phyloP scores from a whole-genome alignment of 1,140 invertebrate genomes.

The Megalopta genalis region DNA sequence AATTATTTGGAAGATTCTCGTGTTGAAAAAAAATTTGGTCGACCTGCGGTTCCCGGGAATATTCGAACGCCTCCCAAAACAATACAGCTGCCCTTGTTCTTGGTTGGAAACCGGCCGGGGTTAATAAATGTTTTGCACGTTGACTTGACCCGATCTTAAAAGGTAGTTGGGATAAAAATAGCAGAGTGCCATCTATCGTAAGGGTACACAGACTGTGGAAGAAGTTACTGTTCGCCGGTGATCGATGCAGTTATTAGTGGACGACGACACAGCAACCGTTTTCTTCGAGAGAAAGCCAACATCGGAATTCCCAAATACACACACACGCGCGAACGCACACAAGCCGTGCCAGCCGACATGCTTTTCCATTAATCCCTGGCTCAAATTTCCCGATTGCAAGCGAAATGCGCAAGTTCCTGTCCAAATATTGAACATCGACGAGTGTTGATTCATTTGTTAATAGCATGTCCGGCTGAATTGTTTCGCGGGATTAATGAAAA shows the following conservation, averaged over 20 bases:
- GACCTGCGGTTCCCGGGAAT: not conserved
- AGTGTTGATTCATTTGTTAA: not conserved
- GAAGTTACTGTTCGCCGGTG: conserved; percentile 38
- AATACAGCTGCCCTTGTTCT: conserved; percentile 29
- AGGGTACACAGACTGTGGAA: conserved; percentile 46
- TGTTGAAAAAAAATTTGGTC: too few relatives aligned
- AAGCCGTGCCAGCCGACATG: not conserved
- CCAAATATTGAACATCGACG: not conserved
- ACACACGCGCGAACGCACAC: not conserved
- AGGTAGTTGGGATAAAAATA: conserved; percentile 55
- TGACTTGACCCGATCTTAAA: conserved; percentile 61
- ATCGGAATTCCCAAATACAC: conserved; percentile 25
- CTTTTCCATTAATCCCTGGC: conserved; percentile 14
- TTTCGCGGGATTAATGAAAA: not conserved
- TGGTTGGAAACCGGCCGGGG: conserved; percentile 11
- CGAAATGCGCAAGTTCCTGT: not conserved
- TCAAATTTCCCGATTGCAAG: not conserved
- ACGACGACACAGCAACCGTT: conserved; percentile 22
- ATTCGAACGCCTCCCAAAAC: conserved; percentile 8
- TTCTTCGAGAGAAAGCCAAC: conserved; percentile 15
- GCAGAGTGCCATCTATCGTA: conserved; percentile 39
- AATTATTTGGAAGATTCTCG: too few relatives aligned
- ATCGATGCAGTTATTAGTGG: conserved; percentile 51
- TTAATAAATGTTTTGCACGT: conserved; percentile 62
- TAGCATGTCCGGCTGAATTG: not conserved